phyloP scores from a whole-genome alignment of 2,113 vertebrate species.

The Monopterus albus region DNA sequence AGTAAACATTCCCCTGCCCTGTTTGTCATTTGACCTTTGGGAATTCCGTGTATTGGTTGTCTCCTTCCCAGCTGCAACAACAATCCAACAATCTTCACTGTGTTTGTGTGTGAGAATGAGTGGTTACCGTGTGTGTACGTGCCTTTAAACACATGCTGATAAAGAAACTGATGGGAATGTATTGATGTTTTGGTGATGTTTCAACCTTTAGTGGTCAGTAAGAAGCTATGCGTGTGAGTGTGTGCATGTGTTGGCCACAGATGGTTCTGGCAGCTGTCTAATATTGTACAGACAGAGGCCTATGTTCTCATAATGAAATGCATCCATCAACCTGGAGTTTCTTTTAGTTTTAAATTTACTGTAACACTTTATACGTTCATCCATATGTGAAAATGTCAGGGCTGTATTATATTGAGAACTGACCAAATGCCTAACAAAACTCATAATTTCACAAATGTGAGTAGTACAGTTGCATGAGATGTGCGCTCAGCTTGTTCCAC shows the following conservation, averaged over 20 bases:
- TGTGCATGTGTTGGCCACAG: too few species aligned
- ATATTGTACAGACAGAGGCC: not conserved
- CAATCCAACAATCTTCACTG: conserved; percentile 33
- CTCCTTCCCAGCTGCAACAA: conserved; percentile 70
- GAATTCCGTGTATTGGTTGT: conserved; percentile 38
- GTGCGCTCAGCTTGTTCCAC: not conserved
- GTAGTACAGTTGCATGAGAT: not conserved
- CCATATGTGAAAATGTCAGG: not conserved
- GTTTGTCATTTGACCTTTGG: conserved; percentile 50
- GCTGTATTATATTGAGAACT: not conserved
- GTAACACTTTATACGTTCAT: not conserved
- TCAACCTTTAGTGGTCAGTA: conserved; percentile 33
- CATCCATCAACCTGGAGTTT: not conserved
- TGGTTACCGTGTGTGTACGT: conserved; percentile 27
- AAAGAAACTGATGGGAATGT: conserved; percentile 25
- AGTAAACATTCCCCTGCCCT: conserved; percentile 53
- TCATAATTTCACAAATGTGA: not conserved
- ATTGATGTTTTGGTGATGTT: conserved; percentile 42
- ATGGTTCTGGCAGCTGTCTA: not conserved
- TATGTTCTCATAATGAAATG: conserved; percentile 5
- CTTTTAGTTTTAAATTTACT: not conserved
- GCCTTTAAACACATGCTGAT: conserved; percentile 23
- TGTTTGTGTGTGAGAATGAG: conserved; percentile 9
- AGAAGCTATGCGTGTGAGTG: not conserved
- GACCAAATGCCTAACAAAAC: not conserved